A percentile compares a stretch with the other conserved stretches of the same genome.
Conservation (phyloP, 1,140 invertebrate genomes). For the Tetramorium alpestre region DNA sequence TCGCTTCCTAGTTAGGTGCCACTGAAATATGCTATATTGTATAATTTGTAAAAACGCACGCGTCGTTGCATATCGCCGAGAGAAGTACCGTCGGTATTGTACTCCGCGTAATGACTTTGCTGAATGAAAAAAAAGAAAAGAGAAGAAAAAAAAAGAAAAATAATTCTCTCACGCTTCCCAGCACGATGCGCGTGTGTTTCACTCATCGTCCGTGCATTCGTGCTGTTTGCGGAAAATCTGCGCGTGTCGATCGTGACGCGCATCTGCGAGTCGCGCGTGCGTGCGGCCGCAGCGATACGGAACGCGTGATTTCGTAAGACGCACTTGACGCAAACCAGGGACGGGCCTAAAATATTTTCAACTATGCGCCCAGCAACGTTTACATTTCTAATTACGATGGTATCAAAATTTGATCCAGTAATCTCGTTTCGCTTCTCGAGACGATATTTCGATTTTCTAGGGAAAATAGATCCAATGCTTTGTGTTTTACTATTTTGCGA, state of each 20-base stretch:
- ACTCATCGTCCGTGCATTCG: slow-evolving; percentile 25
- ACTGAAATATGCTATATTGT: neutral
- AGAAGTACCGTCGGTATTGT: slow-evolving; percentile 42
- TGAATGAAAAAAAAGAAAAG: neutral
- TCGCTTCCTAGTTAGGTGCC: neutral
- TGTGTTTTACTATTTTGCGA: neutral
- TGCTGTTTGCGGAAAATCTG: slow-evolving; percentile 62
- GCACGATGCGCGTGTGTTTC: neutral
- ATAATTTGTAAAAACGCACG: slow-evolving; percentile 42
- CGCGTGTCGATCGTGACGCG: slow-evolving; percentile 56
- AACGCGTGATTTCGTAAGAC: slow-evolving; percentile 57
- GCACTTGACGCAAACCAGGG: slow-evolving; percentile 58
- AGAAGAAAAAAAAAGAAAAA: neutral
- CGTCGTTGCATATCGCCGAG: slow-evolving; percentile 43
- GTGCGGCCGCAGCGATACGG: slow-evolving; percentile 49
- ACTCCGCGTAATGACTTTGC: slow-evolving; percentile 42
- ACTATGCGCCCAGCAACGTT: neutral
- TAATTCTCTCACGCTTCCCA: slow-evolving; percentile 30
- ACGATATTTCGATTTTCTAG: neutral
- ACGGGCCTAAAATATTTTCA: slow-evolving; percentile 26
- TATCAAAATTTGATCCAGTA: neutral
- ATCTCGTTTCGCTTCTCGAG: neutral
- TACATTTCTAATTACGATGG: neutral
- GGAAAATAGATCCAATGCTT: neutral
- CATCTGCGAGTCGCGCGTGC: slow-evolving; percentile 42